These are phyloP conservation scores for Zapus hudsonius DNA, from an alignment of 2,113 vertebrate species.

Conservation along the genomic window DNA sequence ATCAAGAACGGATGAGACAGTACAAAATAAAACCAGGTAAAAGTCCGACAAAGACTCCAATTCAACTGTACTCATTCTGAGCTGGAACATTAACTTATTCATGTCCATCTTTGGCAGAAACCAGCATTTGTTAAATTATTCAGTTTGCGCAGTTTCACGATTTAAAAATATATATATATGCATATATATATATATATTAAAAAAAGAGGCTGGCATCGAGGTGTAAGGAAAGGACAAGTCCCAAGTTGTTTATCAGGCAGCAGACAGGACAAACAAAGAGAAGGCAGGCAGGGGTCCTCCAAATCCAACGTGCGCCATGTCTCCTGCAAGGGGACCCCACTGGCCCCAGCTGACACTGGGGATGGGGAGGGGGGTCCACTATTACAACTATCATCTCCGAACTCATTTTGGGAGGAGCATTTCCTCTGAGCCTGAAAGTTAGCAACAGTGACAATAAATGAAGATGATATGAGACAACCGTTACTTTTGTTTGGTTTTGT, in stretches of 20 bases:
- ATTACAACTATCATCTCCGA: conserved; percentile 85
- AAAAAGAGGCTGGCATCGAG: conserved; percentile 86
- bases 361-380: conserved; percentile 70
- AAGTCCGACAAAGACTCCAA: conserved; percentile 84
- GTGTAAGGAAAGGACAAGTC: conserved; percentile 84
- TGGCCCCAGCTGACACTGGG: conserved; percentile 81
- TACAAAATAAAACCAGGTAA: conserved; percentile 71
- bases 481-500: conserved; percentile 80
- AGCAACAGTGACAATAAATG: conserved; percentile 88
- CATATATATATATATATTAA: too few relatives aligned
- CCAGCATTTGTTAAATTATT: conserved; percentile 86
- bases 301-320: conserved; percentile 84
- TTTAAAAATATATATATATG: conserved; percentile 34
- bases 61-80: conserved; percentile 83
- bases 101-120: conserved; percentile 87
- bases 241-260: conserved; percentile 85
- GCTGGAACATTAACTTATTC: conserved; percentile 85
- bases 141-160: conserved; percentile 87
- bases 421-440: conserved; percentile 86
- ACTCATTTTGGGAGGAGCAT: conserved; percentile 84
- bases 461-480: conserved; percentile 88
- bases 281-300: conserved; percentile 85
- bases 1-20: conserved; percentile 85
- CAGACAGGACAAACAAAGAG: conserved; percentile 83
- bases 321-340: conserved; percentile 82